phyloP scores from a whole-genome alignment of 2,888 invertebrate species.

The Amphipyra tragopoginis region DNA sequence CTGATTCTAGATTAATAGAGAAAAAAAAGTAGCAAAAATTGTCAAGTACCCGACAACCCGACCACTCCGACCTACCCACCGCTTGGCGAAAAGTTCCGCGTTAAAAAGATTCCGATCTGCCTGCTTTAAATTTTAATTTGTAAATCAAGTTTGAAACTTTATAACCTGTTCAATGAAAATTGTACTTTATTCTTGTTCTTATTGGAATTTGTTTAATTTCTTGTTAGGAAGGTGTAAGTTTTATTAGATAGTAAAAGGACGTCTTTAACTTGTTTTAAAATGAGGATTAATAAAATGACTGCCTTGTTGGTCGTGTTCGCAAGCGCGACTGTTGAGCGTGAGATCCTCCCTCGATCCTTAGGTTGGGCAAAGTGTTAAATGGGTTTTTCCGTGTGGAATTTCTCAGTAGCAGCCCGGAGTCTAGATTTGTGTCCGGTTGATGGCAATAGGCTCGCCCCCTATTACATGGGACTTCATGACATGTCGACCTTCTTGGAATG shows the following conservation, averaged over 20 bases:
- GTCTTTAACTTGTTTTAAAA: too few relatives aligned
- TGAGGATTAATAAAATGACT: too few relatives aligned
- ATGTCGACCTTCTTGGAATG: too few relatives aligned
- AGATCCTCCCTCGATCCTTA: too few relatives aligned
- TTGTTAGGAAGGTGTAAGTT: slow-evolving; percentile 9
- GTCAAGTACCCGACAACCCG: background rate
- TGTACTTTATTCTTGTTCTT: slow-evolving; percentile 34
- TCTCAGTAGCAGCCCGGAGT: too few relatives aligned
- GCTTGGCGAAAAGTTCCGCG: slow-evolving; percentile 18
- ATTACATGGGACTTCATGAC: too few relatives aligned
- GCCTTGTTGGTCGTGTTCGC: too few relatives aligned
- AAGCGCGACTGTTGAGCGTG: too few relatives aligned
- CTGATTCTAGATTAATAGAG: slow-evolving; percentile 49
- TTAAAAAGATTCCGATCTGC: slow-evolving; percentile 39
- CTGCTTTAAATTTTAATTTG: slow-evolving; percentile 37
- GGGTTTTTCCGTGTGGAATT: too few relatives aligned
- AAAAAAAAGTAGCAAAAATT: slow-evolving; percentile 46
- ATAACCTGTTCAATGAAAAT: slow-evolving; percentile 34
- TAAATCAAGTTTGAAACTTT: slow-evolving; percentile 33
- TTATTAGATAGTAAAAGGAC: background rate
- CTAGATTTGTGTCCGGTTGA: too few relatives aligned
- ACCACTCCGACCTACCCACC: background rate
- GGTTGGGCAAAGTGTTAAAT: too few relatives aligned
- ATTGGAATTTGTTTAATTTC: slow-evolving; percentile 27
- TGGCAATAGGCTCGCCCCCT: too few relatives aligned